Percentiles rank a stretch among this genome's conserved stretches.
Evolutionary conservation across 1,140 invertebrate genomes (phyloP).

Genomic region (Temnothorax nylanderi): DNA sequence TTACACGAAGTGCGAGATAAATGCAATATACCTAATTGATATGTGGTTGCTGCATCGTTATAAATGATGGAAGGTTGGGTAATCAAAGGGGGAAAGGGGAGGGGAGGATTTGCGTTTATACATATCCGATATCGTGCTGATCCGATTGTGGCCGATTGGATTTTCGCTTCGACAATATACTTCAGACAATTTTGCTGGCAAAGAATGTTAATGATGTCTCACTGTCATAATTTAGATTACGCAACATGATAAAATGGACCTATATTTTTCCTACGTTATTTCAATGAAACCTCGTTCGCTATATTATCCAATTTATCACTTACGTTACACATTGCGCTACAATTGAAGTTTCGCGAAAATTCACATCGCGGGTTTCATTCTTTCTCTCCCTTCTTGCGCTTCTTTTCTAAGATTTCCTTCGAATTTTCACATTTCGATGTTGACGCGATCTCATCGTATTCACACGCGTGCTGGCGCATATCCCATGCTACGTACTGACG

Average conservation of each 20-base stretch:
- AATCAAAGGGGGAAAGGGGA: background rate
- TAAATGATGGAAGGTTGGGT: background rate
- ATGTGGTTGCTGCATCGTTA: background rate
- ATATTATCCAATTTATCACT: background rate
- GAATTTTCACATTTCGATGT: background rate
- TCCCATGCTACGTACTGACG: background rate
- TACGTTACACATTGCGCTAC: background rate
- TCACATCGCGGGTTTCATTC: background rate
- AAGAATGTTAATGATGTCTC: background rate
- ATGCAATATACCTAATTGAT: background rate
- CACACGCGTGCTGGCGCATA: background rate
- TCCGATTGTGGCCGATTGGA: background rate
- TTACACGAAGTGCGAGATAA: conserved; percentile 9
- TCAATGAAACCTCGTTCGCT: background rate
- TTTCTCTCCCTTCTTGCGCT: background rate
- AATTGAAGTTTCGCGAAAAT: background rate
- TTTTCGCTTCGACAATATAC: background rate
- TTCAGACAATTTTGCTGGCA: background rate
- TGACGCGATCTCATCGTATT: background rate
- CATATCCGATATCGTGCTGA: background rate
- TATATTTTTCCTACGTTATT: background rate
- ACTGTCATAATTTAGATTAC: background rate
- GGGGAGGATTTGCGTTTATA: background rate
- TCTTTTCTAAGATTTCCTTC: background rate
- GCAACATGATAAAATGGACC: background rate